Evolutionary conservation across 2,888 invertebrate genomes (phyloP).

Genomic region (Brachyptera risi): DNA sequence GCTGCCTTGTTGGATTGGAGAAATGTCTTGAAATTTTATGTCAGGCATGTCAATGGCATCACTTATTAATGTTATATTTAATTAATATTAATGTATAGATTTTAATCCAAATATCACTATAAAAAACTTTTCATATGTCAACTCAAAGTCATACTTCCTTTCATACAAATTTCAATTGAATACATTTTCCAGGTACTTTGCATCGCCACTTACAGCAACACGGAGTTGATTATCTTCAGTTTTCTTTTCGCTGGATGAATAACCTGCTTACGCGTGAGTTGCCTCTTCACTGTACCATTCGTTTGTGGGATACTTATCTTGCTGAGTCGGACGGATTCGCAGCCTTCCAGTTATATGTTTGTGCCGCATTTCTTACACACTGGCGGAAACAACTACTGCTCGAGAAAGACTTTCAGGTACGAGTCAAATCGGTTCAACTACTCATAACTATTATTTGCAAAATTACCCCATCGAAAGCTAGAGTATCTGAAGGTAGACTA

Average conservation of each 20-base stretch:
- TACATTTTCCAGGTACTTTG: slow-evolving; percentile 57
- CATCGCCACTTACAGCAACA: slow-evolving; percentile 90
- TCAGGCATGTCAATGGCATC: too few species aligned
- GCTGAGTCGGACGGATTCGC: slow-evolving; percentile 96
- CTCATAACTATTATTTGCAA: too few species aligned
- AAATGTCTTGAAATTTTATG: too few species aligned
- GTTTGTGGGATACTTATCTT: slow-evolving; percentile 98
- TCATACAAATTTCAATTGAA: not conserved
- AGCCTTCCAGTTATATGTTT: slow-evolving; percentile 96
- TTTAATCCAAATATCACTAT: too few species aligned
- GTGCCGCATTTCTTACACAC: slow-evolving; percentile 95
- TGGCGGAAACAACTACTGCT: slow-evolving; percentile 87
- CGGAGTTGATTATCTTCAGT: slow-evolving; percentile 97
- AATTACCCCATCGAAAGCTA: too few species aligned
- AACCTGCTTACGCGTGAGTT: slow-evolving; percentile 96
- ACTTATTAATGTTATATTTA: too few species aligned
- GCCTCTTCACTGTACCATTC: slow-evolving; percentile 92
- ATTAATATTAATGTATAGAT: too few species aligned
- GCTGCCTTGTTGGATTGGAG: too few species aligned
- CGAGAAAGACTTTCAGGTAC: slow-evolving; percentile 93
- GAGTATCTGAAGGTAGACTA: too few species aligned
- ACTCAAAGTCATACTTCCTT: too few species aligned
- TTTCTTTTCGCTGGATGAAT: slow-evolving; percentile 99
- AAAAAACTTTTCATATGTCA: too few species aligned
- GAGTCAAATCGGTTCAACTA: too few species aligned